Percentiles rank a stretch among this genome's conserved stretches.
These are phyloP conservation scores for Sinocyclocheilus maitianheensis DNA, from an alignment of 2,113 vertebrate species.

Conservation along the genomic window DNA sequence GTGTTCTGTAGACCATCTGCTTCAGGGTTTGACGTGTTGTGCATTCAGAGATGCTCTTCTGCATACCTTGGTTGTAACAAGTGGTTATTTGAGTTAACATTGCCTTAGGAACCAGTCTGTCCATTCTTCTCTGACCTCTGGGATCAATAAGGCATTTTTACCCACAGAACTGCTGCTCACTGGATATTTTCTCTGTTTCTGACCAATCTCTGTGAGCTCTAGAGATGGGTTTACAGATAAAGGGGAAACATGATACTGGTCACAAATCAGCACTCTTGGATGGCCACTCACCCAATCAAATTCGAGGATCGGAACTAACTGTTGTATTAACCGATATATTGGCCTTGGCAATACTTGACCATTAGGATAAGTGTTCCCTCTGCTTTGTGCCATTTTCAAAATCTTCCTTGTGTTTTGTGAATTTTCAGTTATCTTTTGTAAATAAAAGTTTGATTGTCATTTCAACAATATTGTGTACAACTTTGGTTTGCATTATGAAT, in stretches of 20 bases:
- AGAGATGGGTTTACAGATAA: neutral
- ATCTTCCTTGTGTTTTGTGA: neutral
- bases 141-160: too few relatives aligned
- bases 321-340: neutral
- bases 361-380: neutral
- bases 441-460: neutral
- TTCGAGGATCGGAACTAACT: neutral
- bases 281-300: neutral
- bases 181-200: too few relatives aligned
- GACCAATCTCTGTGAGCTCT: too few relatives aligned
- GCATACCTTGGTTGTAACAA: too few relatives aligned
- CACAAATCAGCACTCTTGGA: neutral
- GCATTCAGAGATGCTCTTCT: too few relatives aligned
- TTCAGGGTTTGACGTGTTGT: too few relatives aligned
- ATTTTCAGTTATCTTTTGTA: neutral
- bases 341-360: neutral
- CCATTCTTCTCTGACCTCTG: too few relatives aligned
- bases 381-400: neutral
- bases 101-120: too few relatives aligned
- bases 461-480: neutral
- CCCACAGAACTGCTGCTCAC: too few relatives aligned
- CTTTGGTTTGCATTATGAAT: too few relatives aligned
- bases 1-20: too few relatives aligned
- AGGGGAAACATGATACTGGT: neutral
- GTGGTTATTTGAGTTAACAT: too few relatives aligned